phyloP scores from a whole-genome alignment of 2,888 invertebrate species.

The Muschampia plurimacula region DNA sequence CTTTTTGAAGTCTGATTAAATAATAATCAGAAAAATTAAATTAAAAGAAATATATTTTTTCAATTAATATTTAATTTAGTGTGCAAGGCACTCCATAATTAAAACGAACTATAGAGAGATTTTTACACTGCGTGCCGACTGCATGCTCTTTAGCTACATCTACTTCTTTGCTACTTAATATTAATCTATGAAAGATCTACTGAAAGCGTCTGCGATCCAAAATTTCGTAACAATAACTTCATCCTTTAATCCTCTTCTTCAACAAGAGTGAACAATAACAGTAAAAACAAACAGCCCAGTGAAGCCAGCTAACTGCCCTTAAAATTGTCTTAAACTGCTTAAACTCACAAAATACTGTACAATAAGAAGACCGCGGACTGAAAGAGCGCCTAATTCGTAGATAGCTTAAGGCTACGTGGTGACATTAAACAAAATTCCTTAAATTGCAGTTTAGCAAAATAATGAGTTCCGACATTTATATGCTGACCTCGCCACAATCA shows the following conservation, averaged over 20 bases:
- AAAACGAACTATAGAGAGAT: too few relatives aligned
- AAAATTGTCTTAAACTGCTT: slow-evolving; percentile 29
- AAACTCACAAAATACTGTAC: slow-evolving; percentile 19
- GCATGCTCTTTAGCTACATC: background rate
- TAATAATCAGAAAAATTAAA: too few relatives aligned
- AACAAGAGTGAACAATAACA: slow-evolving; percentile 29
- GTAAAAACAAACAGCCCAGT: slow-evolving; percentile 30
- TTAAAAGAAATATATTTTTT: too few relatives aligned
- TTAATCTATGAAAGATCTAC: background rate
- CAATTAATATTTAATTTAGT: too few relatives aligned
- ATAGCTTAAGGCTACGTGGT: slow-evolving; percentile 10
- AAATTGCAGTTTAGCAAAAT: background rate
- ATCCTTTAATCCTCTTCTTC: slow-evolving; percentile 22
- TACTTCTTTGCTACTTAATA: background rate
- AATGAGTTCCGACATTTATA: background rate
- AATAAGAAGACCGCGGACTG: slow-evolving; percentile 24
- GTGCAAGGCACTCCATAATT: too few relatives aligned
- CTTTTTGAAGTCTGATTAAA: too few relatives aligned
- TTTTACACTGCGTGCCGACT: background rate
- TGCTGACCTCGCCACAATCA: too few relatives aligned
- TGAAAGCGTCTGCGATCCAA: slow-evolving; percentile 4
- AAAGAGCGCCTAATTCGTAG: slow-evolving; percentile 23
- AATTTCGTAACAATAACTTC: slow-evolving; percentile 11
- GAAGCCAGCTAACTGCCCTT: slow-evolving; percentile 19
- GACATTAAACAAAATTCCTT: background rate